Evolutionary conservation across 2,888 invertebrate genomes (phyloP).

Genomic region (Oegoconia quadripuncta): DNA sequence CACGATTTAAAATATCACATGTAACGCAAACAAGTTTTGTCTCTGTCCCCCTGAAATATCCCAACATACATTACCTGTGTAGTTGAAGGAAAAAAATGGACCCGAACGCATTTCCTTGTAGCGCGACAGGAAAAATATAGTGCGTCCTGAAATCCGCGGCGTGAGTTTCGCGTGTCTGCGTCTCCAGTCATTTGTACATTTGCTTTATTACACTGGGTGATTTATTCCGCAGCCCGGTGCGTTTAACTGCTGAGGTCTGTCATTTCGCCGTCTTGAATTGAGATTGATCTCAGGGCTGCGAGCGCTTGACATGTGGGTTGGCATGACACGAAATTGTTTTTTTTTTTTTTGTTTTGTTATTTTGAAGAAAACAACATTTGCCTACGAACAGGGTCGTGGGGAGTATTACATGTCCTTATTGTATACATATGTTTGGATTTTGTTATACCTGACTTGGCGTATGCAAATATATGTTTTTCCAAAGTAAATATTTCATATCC

Average conservation of each 20-base stretch:
- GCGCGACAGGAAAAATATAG: neutral
- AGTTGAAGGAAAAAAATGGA: too few relatives aligned
- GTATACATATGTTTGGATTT: too few relatives aligned
- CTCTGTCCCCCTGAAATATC: too few relatives aligned
- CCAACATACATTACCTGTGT: too few relatives aligned
- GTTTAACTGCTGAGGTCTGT: constrained; percentile 75
- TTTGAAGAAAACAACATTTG: neutral
- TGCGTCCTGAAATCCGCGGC: constrained; percentile 7
- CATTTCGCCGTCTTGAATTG: constrained; percentile 76
- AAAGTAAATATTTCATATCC: too few relatives aligned
- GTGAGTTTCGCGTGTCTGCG: constrained; percentile 8
- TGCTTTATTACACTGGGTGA: constrained; percentile 71
- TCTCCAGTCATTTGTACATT: constrained; percentile 62
- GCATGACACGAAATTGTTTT: constrained; percentile 53
- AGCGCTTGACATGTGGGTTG: constrained; percentile 46
- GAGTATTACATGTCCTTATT: too few relatives aligned
- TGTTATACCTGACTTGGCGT: too few relatives aligned
- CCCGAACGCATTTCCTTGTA: too few relatives aligned
- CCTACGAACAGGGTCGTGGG: neutral
- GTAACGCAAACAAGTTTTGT: too few relatives aligned
- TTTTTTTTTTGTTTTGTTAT: constrained; percentile 37
- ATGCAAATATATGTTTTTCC: too few relatives aligned
- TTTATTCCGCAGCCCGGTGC: constrained; percentile 72
- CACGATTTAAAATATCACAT: too few relatives aligned
- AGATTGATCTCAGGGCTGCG: constrained; percentile 69